Base-by-base conservation (phyloP, 2,888 invertebrate species). In the Eugnorisma glareosa region DNA sequence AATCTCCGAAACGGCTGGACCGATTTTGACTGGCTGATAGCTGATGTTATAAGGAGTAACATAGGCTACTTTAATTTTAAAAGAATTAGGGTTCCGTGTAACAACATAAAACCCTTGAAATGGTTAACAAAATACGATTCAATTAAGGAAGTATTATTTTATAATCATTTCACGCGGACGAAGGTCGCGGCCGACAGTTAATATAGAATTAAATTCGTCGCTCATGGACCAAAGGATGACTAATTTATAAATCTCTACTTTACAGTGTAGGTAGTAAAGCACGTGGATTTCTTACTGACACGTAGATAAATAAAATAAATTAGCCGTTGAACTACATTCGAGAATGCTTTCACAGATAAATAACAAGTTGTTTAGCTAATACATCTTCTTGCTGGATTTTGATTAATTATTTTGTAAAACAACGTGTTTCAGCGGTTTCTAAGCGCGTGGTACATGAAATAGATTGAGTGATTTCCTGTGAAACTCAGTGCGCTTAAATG, bases 341-440 rank as follows among this genome's bases (percentile, higher is more conserved):
- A 83, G 86, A 75, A 79, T 67, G 35, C 75, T 75, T 87, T 81
- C 77, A 71, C 75, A 61, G 61, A 87, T 84, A 82, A 81, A 88
- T 81, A 68, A 77, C 67, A 57, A 72, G 28, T 63, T 82, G 88
- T 88, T 86, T 83, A 86, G 10, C 24, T 48, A 75, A 86, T 81
- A 79, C 48, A 67, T 83, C 80, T 73, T 67, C 57, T 0, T 57
- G 45, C 18, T 66, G 48, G 76, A 79, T 75, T 85, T 81, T 85
- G 79, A 85, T 81, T 73, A 82, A 87, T 81, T 40, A 66, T 67
- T 24, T 24, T 11, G 64, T 81, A 66, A 75, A 85, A 66, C 70
- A 77, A 74, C 61, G 66, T 57, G 45, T 59, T 84, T 61, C 68
- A 37, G 13, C 66, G 5, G 77, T 87, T 64, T 75, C 84, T 83